Conservation (phyloP, 30 jellyfish, hydroid and myxozoan genomes). For the Nemopilema nomurai region DNA sequence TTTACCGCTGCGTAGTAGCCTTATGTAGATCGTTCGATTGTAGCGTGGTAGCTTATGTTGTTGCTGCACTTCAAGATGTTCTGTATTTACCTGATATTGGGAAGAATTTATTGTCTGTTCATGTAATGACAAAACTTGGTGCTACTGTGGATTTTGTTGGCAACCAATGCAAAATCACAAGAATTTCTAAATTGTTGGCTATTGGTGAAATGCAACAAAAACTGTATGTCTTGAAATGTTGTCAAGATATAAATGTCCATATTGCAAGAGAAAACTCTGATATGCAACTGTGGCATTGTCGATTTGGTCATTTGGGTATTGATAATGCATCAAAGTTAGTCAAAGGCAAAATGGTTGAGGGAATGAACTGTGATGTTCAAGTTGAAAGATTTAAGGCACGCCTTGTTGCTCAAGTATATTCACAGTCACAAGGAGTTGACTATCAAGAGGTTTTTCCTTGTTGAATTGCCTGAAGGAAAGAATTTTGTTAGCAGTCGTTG, state of each 20-base stretch:
- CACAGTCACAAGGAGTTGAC: too few relatives aligned
- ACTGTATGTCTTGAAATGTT: constrained; percentile 29
- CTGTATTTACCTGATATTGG: constrained; percentile 38
- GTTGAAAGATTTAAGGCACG: too few relatives aligned
- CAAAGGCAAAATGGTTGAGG: constrained; percentile 41
- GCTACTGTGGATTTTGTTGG: constrained; percentile 52
- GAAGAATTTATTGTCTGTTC: constrained; percentile 43
- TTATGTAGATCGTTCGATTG: too few relatives aligned
- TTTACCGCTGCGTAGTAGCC: neutral
- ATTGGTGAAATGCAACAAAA: constrained; percentile 36
- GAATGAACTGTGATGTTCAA: constrained; percentile 25
- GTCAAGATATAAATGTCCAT: neutral
- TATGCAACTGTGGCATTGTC: constrained; percentile 50
- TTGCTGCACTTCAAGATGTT: constrained; percentile 16
- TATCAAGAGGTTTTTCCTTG: too few relatives aligned
- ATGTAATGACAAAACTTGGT: constrained; percentile 53
- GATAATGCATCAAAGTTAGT: constrained; percentile 29
- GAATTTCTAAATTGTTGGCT: constrained; percentile 25
- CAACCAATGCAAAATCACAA: constrained; percentile 31
- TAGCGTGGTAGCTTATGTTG: neutral
- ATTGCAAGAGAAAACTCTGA: constrained; percentile 29
- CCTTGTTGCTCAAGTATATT: too few relatives aligned
- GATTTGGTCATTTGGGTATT: constrained; percentile 51
- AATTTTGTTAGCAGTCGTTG: too few relatives aligned
- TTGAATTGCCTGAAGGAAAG: too few relatives aligned